phyloP scores from a whole-genome alignment of 2,797 vertebrate genomes.

The Carcharodon carcharias region DNA sequence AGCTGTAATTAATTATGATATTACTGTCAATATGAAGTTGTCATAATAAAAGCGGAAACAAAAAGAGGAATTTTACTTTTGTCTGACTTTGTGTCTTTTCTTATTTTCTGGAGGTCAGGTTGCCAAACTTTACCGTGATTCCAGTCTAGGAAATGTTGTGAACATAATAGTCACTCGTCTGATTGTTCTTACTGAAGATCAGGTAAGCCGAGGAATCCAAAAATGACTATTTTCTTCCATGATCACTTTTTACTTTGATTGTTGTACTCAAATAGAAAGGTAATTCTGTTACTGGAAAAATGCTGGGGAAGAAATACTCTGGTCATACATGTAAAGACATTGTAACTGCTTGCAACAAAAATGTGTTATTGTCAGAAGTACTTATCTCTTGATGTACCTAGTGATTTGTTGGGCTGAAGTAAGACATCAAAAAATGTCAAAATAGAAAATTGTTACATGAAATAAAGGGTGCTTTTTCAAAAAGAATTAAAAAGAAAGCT shows the following conservation, averaged over 20 bases:
- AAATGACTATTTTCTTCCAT: background rate
- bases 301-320: background rate
- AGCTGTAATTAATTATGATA: conserved; percentile 31
- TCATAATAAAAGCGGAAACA: background rate
- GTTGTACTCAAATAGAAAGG: conserved; percentile 6
- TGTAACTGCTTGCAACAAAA: conserved; percentile 13
- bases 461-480: conserved; percentile 31
- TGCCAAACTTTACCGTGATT: conserved; percentile 99
- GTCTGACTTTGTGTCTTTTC: conserved; percentile 99
- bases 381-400: background rate
- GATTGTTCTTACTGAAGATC: conserved; percentile 96
- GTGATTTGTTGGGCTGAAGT: background rate
- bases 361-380: background rate
- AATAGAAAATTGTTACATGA: background rate
- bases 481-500: conserved; percentile 63
- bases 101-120: conserved; percentile 99
- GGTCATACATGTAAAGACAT: background rate
- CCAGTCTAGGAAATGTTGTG: conserved; percentile 99
- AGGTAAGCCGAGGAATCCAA: conserved; percentile 65
- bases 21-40: conserved; percentile 39
- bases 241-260: background rate
- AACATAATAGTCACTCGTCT: conserved; percentile 97
- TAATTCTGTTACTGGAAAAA: background rate
- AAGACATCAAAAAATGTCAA: background rate
- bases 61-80: conserved; percentile 55